Evolutionary conservation across 2,797 vertebrate genomes (phyloP).

Genomic region (Rhinoraja longicauda): DNA sequence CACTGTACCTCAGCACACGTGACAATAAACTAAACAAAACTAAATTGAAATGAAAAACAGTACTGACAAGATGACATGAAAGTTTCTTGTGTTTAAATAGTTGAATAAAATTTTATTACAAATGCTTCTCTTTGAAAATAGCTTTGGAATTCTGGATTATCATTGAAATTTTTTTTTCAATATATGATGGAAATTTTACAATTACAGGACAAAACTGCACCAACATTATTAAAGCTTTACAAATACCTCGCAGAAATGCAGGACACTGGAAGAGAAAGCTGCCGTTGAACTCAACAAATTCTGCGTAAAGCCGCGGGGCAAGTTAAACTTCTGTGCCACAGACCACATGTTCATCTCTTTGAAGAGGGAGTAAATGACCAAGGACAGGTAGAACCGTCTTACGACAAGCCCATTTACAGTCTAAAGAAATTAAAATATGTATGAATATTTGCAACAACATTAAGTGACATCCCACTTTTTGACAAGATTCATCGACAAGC

Average conservation of each 20-base stretch:
- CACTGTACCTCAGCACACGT: too few relatives aligned
- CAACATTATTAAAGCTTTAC: background rate
- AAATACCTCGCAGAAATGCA: conserved; percentile 86
- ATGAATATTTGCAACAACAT: background rate
- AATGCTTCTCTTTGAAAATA: too few relatives aligned
- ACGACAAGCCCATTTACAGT: conserved; percentile 59
- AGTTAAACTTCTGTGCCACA: conserved; percentile 74
- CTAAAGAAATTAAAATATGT: conserved; percentile 56
- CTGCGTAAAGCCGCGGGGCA: conserved; percentile 82
- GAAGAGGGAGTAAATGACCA: conserved; percentile 74
- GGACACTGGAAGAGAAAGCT: conserved; percentile 79
- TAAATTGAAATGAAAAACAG: background rate
- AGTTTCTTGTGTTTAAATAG: background rate
- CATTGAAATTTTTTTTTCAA: background rate
- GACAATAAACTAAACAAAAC: too few relatives aligned
- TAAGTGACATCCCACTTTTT: background rate
- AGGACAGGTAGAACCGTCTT: conserved; percentile 73
- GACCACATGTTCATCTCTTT: conserved; percentile 81
- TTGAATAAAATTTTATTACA: background rate
- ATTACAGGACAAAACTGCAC: background rate
- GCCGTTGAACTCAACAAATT: conserved; percentile 76
- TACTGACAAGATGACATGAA: background rate
- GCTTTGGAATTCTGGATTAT: background rate
- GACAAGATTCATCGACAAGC: background rate
- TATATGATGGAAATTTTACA: background rate